phyloP scores from a whole-genome alignment of 2,888 invertebrate genomes.

The Ischnura elegans region DNA sequence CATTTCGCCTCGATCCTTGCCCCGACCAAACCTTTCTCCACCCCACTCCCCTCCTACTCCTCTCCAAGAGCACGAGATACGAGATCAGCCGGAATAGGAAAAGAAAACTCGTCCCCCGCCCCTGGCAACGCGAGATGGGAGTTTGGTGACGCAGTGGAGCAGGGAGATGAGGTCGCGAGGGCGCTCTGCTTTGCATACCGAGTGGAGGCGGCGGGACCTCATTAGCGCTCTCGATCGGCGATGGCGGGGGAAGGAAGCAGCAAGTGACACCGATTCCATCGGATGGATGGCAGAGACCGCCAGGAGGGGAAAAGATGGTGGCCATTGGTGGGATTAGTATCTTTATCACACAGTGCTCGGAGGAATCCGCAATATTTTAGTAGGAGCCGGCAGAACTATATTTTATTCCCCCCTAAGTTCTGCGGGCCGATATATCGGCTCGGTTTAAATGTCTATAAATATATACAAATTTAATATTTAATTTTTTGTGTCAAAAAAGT shows the following conservation, averaged over 20 bases:
- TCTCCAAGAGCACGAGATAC: not conserved
- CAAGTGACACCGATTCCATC: not conserved
- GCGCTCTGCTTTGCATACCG: not conserved
- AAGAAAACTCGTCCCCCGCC: not conserved
- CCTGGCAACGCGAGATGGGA: not conserved
- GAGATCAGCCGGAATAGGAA: not conserved
- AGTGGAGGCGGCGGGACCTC: not conserved
- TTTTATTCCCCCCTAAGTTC: too few species aligned
- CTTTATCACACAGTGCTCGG: too few species aligned
- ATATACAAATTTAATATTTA: too few species aligned
- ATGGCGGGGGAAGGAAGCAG: not conserved
- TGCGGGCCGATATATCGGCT: too few species aligned
- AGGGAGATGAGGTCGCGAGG: not conserved
- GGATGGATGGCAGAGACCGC: not conserved
- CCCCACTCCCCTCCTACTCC: not conserved
- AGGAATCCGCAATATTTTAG: too few species aligned
- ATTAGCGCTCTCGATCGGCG: not conserved
- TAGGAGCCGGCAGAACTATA: too few species aligned
- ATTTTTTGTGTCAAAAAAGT: too few species aligned
- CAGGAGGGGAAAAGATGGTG: too few species aligned
- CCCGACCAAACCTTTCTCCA: too few species aligned
- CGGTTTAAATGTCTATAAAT: too few species aligned
- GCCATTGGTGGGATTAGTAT: too few species aligned
- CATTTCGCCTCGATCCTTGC: not conserved
- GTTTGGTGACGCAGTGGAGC: not conserved